Evolutionary conservation across 2,888 invertebrate genomes (phyloP), one percentile per base, ranked within the genome.

Genomic region (Drosophila ezoana): DNA sequence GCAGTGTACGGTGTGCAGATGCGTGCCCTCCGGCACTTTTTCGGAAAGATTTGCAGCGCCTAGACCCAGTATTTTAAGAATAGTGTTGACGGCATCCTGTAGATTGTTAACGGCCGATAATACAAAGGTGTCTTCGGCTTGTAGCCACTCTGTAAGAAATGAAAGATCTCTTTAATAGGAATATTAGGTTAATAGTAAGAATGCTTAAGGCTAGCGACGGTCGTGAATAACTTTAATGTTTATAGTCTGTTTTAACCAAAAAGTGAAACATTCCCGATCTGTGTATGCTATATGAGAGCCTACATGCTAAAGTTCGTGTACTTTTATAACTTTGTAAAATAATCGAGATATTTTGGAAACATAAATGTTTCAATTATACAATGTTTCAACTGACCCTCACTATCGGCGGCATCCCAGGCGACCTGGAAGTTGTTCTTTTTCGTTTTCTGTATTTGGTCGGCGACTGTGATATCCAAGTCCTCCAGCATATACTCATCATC

Each of bases 401-500:
- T 93, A 0, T 95, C 93, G 0, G 95, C 94, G 41, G 95, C 94
- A 56, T 97, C 96, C 96, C 97, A 97, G n/a, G 95, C 94, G 4
- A 95, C 94, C 13, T 94, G 94, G 93, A 96, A 97, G 92, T 96
- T 96, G 32, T 94, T 94, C 89, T 96, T 96, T 82, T 95, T 94
- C 18, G 96, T 94, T 80, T 95, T 94, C 91, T 96, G 96, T 79
- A 98, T 95, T 93, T 97, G 97, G 93, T 98, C 98, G 4, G 96
- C 95, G 5, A 98, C 94, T 2, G 95, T 94, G 45, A 98, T 93
- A 91, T 98, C 98, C 35, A 98, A 92, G 92, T 99, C 98, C 93
- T 99, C 99, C 61, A 99, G 91, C 90, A 96, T 97, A 90, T 99
- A 99, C 68, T 98, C 98, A 90, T 99, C 99, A 60, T 97, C 96